Percentiles rank a stretch among this genome's conserved stretches.
These are phyloP conservation scores for Carcharodon carcharias DNA, from an alignment of 2,797 vertebrate species.

Conservation along the genomic window DNA sequence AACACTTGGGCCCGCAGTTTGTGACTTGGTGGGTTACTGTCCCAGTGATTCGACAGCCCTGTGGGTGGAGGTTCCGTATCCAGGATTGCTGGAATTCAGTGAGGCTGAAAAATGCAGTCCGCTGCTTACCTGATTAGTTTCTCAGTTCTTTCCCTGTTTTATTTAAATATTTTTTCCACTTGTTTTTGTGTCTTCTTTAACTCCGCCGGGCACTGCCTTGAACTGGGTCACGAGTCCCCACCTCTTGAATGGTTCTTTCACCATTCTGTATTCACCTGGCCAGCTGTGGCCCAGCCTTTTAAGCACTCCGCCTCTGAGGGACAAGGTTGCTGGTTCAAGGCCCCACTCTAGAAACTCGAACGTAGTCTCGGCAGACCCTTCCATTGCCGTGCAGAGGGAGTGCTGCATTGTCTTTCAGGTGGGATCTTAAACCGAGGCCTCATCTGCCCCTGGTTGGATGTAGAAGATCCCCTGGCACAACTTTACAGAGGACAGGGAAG, in stretches of 20 bases:
- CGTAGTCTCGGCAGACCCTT: neutral
- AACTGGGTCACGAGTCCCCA: neutral
- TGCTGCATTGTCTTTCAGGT: neutral
- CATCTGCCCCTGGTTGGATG: neutral
- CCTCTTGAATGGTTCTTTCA: neutral
- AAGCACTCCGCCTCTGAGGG: neutral
- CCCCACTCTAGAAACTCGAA: neutral
- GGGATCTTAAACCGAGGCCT: neutral
- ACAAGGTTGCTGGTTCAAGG: neutral
- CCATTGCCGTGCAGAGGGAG: neutral
- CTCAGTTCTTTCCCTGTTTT: neutral
- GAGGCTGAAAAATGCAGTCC: neutral
- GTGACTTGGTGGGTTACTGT: neutral
- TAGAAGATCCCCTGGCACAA: too few species aligned
- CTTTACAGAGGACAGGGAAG: neutral
- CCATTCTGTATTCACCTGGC: neutral
- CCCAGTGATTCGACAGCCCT: neutral
- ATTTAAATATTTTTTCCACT: neutral
- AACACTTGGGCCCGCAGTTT: neutral
- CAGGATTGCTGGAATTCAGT: neutral
- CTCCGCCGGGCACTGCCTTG: neutral
- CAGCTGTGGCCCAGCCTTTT: neutral
- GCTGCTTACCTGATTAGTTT: too few species aligned
- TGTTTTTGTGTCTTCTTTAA: neutral
- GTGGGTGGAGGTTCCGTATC: neutral